phyloP scores from a whole-genome alignment of 2,797 vertebrate genomes.

The Sorex maritimensis region DNA sequence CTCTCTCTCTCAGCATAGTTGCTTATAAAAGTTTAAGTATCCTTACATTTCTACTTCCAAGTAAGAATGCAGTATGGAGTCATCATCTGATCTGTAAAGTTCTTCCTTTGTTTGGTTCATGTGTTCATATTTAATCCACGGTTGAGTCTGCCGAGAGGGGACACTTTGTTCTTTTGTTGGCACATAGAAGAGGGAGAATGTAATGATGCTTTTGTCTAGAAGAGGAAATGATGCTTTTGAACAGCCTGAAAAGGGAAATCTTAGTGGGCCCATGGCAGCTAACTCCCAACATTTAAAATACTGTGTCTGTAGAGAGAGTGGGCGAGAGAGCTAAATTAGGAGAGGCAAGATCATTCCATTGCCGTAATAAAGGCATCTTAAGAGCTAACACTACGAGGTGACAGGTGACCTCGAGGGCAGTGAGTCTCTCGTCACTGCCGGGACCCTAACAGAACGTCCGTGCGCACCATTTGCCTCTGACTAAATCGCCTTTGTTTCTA shows the following conservation, averaged over 20 bases:
- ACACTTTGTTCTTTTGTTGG: not conserved
- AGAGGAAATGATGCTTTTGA: not conserved
- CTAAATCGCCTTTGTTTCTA: not conserved
- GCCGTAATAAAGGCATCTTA: not conserved
- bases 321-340: not conserved
- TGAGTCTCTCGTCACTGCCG: not conserved
- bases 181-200: not conserved
- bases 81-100: not conserved
- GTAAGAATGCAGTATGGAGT: not conserved
- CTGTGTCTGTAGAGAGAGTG: not conserved
- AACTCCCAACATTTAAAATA: constrained; percentile 18
- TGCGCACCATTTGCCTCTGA: no score
- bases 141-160: not conserved
- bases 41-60: not conserved
- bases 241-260: not conserved
- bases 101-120: not conserved
- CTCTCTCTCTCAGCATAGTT: not conserved
- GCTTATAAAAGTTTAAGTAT: not conserved
- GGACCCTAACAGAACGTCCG: not conserved
- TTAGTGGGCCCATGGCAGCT: not conserved
- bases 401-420: not conserved
- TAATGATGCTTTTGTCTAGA: not conserved
- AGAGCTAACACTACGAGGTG: not conserved
- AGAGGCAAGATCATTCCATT: not conserved
- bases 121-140: not conserved